phyloP scores from a whole-genome alignment of 2,888 invertebrate genomes.

The Strigamia maritima region DNA sequence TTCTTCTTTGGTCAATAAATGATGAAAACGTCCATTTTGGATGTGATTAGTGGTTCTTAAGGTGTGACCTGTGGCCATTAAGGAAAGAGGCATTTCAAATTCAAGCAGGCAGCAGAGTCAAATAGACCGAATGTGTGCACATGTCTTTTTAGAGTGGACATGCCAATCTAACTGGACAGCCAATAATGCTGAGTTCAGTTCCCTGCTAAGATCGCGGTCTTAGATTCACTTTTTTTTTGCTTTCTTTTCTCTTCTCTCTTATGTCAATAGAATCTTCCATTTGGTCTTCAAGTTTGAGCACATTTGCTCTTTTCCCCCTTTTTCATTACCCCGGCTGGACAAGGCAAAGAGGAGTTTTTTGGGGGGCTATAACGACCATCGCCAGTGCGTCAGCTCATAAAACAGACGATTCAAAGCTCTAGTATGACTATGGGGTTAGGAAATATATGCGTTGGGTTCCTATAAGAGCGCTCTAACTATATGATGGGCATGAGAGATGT shows the following conservation, averaged over 20 bases:
- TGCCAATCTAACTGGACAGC: slow-evolving; percentile 9
- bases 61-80: background rate
- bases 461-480: slow-evolving; percentile 6
- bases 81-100: background rate
- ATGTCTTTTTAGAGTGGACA: slow-evolving; percentile 10
- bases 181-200: background rate
- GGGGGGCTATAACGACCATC: background rate
- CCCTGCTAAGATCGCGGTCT: background rate
- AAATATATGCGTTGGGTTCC: slow-evolving; percentile 5
- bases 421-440: slow-evolving; percentile 8
- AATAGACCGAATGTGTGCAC: background rate
- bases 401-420: background rate
- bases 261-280: slow-evolving; percentile 10
- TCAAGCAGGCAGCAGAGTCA: background rate
- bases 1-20: background rate
- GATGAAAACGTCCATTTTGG: background rate
- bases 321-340: slow-evolving; percentile 10
- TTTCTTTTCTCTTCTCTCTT: background rate
- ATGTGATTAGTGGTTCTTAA: slow-evolving; percentile 5
- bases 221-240: background rate
- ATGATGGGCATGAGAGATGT: slow-evolving; percentile 15
- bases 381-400: slow-evolving; percentile 5
- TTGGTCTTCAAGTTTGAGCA: slow-evolving; percentile 1
- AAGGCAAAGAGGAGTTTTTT: background rate
- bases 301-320: background rate